Percentiles rank a stretch among this genome's conserved stretches.
phyloP scores from a whole-genome alignment of 2,888 invertebrate genomes.

The Camponotus fellah region DNA sequence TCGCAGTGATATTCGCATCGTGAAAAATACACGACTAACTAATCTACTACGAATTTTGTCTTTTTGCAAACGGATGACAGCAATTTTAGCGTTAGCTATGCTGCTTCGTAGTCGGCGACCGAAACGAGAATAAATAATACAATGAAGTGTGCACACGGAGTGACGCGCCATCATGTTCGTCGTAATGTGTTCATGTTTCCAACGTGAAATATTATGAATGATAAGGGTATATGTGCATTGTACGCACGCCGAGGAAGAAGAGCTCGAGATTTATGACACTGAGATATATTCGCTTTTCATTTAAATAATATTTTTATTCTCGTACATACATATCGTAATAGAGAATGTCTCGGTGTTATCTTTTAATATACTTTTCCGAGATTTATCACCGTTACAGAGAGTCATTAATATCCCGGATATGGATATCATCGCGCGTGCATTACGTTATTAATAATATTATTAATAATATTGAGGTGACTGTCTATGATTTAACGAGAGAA shows the following conservation, averaged over 20 bases:
- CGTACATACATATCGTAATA: neutral
- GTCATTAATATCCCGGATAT: neutral
- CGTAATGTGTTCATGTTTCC: constrained; percentile 54
- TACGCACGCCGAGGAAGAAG: constrained; percentile 45
- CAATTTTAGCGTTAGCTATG: constrained; percentile 17
- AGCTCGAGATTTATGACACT: constrained; percentile 43
- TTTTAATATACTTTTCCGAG: neutral
- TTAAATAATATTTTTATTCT: constrained; percentile 50
- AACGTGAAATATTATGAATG: constrained; percentile 54
- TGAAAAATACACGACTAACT: constrained; percentile 7
- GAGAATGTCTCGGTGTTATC: neutral
- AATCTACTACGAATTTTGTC: constrained; percentile 12
- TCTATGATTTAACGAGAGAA: neutral
- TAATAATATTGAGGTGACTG: neutral
- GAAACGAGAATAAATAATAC: constrained; percentile 51
- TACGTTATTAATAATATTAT: neutral
- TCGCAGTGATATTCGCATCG: neutral
- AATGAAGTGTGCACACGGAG: constrained; percentile 38
- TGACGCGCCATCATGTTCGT: constrained; percentile 53
- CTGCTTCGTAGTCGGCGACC: constrained; percentile 8
- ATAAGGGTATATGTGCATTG: constrained; percentile 41
- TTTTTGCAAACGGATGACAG: neutral
- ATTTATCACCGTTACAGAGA: neutral
- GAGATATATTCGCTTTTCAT: constrained; percentile 48
- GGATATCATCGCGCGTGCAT: neutral